A percentile compares a stretch with the other conserved stretches of the same genome.
These are phyloP conservation scores for Synergus itoensis DNA, from an alignment of 2,888 invertebrate species.

Conservation along the genomic window DNA sequence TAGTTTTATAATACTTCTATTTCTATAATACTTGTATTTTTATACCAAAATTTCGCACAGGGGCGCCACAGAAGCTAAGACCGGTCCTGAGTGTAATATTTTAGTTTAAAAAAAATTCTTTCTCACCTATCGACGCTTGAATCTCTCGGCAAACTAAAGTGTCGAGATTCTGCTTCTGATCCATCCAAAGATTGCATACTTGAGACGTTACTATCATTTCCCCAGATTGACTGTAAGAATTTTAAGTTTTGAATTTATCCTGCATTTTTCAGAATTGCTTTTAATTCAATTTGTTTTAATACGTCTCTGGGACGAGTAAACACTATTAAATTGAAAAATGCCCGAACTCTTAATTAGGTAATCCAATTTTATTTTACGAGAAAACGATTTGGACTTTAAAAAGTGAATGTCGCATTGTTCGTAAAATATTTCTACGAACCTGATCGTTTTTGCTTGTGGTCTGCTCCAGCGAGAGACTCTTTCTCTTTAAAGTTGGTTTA, in stretches of 20 bases:
- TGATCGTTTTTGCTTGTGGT: conserved; percentile 77
- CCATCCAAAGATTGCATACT: conserved; percentile 89
- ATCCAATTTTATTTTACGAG: background rate
- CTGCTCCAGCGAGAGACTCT: conserved; percentile 87
- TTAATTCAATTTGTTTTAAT: background rate
- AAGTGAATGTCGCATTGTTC: background rate
- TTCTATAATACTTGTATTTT: too few species aligned
- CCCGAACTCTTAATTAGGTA: background rate
- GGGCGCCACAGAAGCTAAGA: too few species aligned
- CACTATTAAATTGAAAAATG: background rate
- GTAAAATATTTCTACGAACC: conserved; percentile 48
- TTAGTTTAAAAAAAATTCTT: background rate
- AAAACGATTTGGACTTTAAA: background rate
- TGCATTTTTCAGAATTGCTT: too few species aligned
- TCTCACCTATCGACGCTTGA: conserved; percentile 87
- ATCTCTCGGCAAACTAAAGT: conserved; percentile 84
- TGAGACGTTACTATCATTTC: conserved; percentile 90
- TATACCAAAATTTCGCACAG: too few species aligned
- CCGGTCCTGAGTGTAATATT: too few species aligned
- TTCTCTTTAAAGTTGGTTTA: conserved; percentile 83
- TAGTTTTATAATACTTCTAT: too few species aligned
- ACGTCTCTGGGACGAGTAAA: background rate
- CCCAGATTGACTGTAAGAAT: conserved; percentile 85
- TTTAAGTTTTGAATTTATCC: too few species aligned
- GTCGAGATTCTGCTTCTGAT: conserved; percentile 80